Base-by-base conservation (phyloP, 2,797 vertebrate species). In the Phrynocephalus vlangalii region DNA sequence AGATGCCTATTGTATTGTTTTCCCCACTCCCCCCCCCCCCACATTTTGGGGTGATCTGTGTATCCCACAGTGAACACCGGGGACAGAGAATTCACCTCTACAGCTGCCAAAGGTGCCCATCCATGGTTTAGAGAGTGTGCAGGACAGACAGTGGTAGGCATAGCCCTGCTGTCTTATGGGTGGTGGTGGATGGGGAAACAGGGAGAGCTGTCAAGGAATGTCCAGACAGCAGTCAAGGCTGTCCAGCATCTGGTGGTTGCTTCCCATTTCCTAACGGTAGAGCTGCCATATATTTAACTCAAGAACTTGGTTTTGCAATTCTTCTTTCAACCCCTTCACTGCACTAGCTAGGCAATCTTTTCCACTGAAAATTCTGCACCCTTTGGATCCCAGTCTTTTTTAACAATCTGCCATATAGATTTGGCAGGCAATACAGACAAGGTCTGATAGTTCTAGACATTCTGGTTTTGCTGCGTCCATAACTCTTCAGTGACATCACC, bases 401-500 rank as follows among this genome's bases (percentile, higher is more conserved):
- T 38, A 88, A 10, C n/a, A 89, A 0, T 3, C 26, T 26, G 13
- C 77, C 88, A 90, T 67, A 83, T 86, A 92, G 83, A 1, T 26
- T 22, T 0, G 0, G 33, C 52, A 88, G 92, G 75, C 79, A 81
- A 90, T 90, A 84, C 67, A 90, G 33, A 79, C 79, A 77, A 66
- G 75, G 8, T 0, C 24, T 88, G 78, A 86, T 90, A 77, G 86
- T 85, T 91, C 83, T 81, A 82, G 89, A 76, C 26, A 63, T 82
- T 83, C 90, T 94, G 95, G 88, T 88, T 94, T 88, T 89, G 85
- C 89, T 87, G 48, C 89, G 86, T 86, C 91, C 91, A 89, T 95
- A 93, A 92, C 88, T 93, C 92, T 73, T 89, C 86, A 84, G 86
- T 28, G 84, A 86, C 94, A 93, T 92, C 93, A 93, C 44, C 13